phyloP scores from a whole-genome alignment of 2,113 vertebrate species.

The Microcebus tavaratra region DNA sequence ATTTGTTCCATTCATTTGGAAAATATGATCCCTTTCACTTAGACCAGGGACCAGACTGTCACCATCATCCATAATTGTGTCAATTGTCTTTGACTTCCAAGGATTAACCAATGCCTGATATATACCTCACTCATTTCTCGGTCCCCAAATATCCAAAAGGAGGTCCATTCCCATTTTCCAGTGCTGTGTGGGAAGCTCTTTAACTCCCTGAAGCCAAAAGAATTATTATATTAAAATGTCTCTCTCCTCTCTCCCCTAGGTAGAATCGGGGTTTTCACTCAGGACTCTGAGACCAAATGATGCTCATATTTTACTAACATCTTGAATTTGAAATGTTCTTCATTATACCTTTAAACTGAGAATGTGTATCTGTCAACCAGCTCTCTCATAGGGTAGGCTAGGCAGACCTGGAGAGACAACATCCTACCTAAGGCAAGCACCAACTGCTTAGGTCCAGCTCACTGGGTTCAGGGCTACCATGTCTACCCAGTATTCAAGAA shows the following conservation, averaged over 20 bases:
- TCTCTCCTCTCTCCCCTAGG: neutral
- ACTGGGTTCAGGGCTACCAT: neutral
- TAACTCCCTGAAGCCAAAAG: neutral
- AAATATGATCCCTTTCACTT: neutral
- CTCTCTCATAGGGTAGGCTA: neutral
- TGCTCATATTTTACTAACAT: neutral
- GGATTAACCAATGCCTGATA: neutral
- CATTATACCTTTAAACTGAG: slow-evolving; percentile 32
- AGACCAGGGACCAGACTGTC: neutral
- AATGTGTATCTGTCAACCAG: neutral
- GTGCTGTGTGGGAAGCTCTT: neutral
- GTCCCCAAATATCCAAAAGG: neutral
- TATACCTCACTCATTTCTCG: neutral
- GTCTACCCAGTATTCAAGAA: neutral
- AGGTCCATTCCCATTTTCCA: neutral
- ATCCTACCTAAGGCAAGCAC: neutral
- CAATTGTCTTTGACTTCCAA: neutral
- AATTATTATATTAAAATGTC: neutral
- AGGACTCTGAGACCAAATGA: neutral
- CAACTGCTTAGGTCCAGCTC: neutral
- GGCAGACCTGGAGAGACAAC: neutral
- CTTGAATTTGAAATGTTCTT: slow-evolving; percentile 13
- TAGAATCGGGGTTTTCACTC: neutral
- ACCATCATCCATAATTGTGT: neutral
- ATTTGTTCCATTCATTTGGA: neutral